Conservation (phyloP, 2,888 invertebrate species). For the Tenthredo notha region DNA sequence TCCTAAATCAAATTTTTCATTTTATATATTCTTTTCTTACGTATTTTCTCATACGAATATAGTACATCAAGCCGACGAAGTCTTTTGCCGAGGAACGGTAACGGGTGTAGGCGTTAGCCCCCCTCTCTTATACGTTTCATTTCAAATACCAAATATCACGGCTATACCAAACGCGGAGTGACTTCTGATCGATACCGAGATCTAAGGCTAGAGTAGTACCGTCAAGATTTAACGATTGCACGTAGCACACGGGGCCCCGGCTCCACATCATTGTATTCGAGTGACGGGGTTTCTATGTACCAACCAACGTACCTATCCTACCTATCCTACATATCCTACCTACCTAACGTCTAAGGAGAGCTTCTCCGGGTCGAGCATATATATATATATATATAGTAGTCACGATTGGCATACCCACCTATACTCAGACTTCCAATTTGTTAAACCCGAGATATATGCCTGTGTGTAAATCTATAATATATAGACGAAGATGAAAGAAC, state of each 20-base stretch:
- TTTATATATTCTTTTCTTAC: background rate
- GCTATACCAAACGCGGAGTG: slow-evolving; percentile 37
- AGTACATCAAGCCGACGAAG: background rate
- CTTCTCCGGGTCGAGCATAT: background rate
- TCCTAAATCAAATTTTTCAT: background rate
- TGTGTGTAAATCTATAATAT: background rate
- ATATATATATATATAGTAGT: background rate
- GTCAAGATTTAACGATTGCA: slow-evolving; percentile 51
- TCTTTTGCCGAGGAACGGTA: slow-evolving; percentile 31
- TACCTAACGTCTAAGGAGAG: background rate
- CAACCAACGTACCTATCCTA: background rate
- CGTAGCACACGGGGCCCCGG: background rate
- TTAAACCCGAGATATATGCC: background rate
- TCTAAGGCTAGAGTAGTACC: background rate
- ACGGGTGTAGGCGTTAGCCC: slow-evolving; percentile 38
- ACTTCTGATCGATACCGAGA: slow-evolving; percentile 55
- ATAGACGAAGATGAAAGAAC: background rate
- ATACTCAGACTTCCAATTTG: slow-evolving; percentile 38
- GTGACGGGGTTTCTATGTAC: slow-evolving; percentile 34
- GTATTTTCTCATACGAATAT: background rate
- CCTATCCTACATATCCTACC: background rate
- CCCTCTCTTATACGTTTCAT: background rate
- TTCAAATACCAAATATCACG: slow-evolving; percentile 30
- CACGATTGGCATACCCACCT: slow-evolving; percentile 29
- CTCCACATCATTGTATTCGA: slow-evolving; percentile 41